Evolutionary conservation across 1,140 invertebrate species (phyloP).

Genomic region (Drosophila auraria): DNA sequence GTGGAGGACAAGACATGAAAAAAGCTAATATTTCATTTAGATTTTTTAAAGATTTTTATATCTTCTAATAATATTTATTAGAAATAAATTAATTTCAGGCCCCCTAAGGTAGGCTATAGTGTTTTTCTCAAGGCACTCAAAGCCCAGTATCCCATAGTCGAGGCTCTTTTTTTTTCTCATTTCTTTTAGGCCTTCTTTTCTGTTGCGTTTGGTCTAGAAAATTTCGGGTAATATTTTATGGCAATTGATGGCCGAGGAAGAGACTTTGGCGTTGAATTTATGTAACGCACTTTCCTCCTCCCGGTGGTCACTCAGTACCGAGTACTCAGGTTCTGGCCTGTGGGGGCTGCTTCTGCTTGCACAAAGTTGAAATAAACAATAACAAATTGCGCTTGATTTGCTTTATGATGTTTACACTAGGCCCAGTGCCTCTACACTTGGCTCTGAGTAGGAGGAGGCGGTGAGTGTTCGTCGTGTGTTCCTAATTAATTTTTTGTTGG

Average conservation of each 20-base stretch:
- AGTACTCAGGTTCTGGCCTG: neutral
- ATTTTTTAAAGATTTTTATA: neutral
- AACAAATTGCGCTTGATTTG: constrained; percentile 82
- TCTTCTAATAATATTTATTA: too few relatives aligned
- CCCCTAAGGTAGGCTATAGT: too few relatives aligned
- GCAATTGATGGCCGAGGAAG: constrained; percentile 71
- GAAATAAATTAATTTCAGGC: too few relatives aligned
- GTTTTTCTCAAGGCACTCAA: neutral
- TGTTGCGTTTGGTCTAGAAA: constrained; percentile 35
- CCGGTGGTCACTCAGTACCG: constrained; percentile 2
- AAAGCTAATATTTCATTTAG: too few relatives aligned
- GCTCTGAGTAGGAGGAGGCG: constrained; percentile 9
- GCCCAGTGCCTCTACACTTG: constrained; percentile 29
- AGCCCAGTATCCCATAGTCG: neutral
- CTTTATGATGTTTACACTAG: constrained; percentile 76
- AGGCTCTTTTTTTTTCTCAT: neutral
- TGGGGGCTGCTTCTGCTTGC: constrained; percentile 44
- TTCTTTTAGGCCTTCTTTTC: neutral
- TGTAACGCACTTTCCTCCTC: constrained; percentile 56
- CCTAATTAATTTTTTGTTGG: constrained; percentile 70
- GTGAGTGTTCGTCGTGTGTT: constrained; percentile 21
- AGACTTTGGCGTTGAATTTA: constrained; percentile 46
- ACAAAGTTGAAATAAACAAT: constrained; percentile 81
- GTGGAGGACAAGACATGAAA: too few relatives aligned
- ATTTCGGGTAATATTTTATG: constrained; percentile 69